These are phyloP conservation scores for Heliconius erato DNA, from an alignment of 2,888 invertebrate genomes.

Conservation along the genomic window DNA sequence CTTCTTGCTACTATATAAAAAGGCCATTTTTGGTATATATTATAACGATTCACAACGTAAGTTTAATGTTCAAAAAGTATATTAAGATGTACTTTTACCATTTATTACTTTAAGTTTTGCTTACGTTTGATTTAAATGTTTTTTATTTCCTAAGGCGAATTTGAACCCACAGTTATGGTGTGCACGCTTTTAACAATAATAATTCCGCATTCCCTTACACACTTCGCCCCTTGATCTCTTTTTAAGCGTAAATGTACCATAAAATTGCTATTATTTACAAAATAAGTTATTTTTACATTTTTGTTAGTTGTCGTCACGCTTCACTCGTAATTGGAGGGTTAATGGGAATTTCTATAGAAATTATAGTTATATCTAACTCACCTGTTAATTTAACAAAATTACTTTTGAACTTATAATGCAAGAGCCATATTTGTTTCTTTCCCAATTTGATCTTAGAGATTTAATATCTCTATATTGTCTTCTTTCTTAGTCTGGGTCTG, in stretches of 20 bases:
- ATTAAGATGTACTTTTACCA: no score
- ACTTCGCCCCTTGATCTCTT: slow-evolving; percentile 52
- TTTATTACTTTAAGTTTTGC: no score
- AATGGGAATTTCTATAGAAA: slow-evolving; percentile 42
- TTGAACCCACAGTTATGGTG: not conserved
- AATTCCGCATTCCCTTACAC: slow-evolving; percentile 60
- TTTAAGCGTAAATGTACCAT: slow-evolving; percentile 63
- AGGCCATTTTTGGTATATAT: no score
- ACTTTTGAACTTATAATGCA: not conserved
- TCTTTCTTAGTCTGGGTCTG: no score
- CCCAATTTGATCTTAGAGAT: no score
- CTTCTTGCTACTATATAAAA: no score
- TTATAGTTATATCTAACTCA: no score
- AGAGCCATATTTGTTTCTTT: not conserved
- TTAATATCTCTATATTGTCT: no score
- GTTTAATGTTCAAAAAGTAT: no score
- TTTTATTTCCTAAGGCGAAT: not conserved
- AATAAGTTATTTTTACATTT: slow-evolving; percentile 70
- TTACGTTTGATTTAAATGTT: not conserved
- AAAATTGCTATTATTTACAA: slow-evolving; percentile 83
- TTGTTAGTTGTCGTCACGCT: slow-evolving; percentile 50
- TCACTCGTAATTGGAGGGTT: slow-evolving; percentile 52
- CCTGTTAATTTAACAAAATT: slow-evolving; percentile 19
- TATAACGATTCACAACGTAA: no score
- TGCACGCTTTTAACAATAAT: slow-evolving; percentile 19